Percentiles rank a stretch among this genome's conserved stretches.
phyloP scores from a whole-genome alignment of 2,113 vertebrate genomes.

The Oncorhynchus nerka region DNA sequence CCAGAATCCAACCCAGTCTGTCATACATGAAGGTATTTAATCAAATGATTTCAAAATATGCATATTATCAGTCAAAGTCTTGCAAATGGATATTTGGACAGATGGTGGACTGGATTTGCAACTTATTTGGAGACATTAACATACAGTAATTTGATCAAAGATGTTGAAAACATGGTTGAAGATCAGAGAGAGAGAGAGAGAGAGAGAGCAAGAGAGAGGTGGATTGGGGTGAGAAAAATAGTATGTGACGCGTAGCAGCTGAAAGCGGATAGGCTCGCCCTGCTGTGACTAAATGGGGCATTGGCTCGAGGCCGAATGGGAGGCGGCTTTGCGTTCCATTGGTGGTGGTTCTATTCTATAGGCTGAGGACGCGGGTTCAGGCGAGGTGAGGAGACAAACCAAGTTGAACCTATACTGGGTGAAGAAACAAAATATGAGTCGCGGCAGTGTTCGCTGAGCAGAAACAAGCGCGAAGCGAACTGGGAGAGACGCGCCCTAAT shows the following conservation, averaged over 20 bases:
- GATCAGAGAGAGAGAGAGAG: neutral
- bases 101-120: neutral
- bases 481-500: conserved; percentile 1
- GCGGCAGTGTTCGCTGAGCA: conserved; percentile 5
- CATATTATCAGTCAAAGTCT: too few species aligned
- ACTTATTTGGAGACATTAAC: neutral
- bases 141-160: neutral
- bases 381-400: conserved; percentile 52
- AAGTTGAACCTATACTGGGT: conserved; percentile 38
- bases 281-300: conserved; percentile 4
- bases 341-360: neutral
- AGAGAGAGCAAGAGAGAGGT: neutral
- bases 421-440: conserved; percentile 26
- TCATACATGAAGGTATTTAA: too few species aligned
- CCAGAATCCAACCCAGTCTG: neutral
- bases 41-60: too few species aligned
- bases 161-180: neutral
- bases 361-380: conserved; percentile 27
- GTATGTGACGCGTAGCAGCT: neutral
- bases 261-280: neutral
- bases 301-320: neutral
- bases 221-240: conserved; percentile 4
- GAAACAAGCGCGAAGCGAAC: neutral
- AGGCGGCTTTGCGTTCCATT: neutral
- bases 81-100: too few species aligned